Base-by-base conservation (phyloP, 2,113 vertebrate species). In the Hystrix cristata region DNA sequence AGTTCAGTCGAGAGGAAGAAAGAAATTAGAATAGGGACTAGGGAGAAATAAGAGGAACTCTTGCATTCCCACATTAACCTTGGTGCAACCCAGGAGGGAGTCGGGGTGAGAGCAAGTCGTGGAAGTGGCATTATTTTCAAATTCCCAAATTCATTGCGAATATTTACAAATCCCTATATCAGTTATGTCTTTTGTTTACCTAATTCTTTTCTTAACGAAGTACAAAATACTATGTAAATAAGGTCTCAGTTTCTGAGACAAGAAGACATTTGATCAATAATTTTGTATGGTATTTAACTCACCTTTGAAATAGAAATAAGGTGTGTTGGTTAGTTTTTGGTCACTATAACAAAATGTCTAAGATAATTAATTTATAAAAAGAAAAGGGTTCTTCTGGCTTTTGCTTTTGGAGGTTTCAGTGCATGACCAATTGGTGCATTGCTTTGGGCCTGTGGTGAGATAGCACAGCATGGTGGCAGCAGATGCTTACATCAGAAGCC, bases 121-220 rank as follows among this genome's bases (percentile, higher is more conserved):
- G 21, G 15, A 67, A 14, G 51, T 46, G 12, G 1, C 9, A 92
- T 92, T 93, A 76, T 94, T 97, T 95, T 87, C 59, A 92, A 96
- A 72, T 90, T 91, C 19, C n/a, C 3, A 90, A 89, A 34, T 88
- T 72, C 72, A 76, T 89, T 9, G 74, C 72, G 27, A 80, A 88
- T 89, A 95, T 87, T 92, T 86, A 65, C 27, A 95, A 91, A 95
- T 60, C 55, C 23, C 90, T 89, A 8, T 51, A 62, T 78, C 34
- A 81, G 55, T 87, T 84, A 64, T 79, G 53, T 29, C 79, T 90
- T 74, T 94, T 31, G 57, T 87, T 92, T 88, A 76, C 23, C 57
- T 85, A 92, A 83, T 67, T 86, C 12, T 59, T 92, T 87, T 76
- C 34, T 93, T 65, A 91, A 87, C 79, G 11, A 87, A 90, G 27